Percentiles rank a stretch among this genome's conserved stretches.
These are phyloP conservation scores for Psettodes erumei DNA, from an alignment of 2,113 vertebrate species.

Conservation along the genomic window DNA sequence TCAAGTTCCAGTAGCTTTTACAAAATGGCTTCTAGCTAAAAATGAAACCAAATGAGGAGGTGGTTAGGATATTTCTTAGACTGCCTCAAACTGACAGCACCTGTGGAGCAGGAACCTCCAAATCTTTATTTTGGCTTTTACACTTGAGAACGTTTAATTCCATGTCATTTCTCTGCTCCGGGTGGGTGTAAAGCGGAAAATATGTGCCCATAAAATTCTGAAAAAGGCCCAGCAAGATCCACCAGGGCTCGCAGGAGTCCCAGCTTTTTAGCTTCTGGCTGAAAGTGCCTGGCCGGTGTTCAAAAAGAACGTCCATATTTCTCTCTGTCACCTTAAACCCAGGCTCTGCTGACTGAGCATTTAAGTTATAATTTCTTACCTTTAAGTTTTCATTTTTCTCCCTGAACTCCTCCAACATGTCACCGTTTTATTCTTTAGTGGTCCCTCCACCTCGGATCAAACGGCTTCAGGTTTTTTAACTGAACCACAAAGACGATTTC, in stretches of 20 bases:
- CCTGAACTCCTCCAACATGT: background rate
- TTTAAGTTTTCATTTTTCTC: background rate
- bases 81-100: constrained; percentile 2
- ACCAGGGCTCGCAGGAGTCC: background rate
- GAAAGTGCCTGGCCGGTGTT: background rate
- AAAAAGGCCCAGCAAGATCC: background rate
- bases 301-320: background rate
- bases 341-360: constrained; percentile 11
- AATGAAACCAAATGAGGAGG: background rate
- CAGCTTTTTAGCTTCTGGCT: background rate
- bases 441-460: background rate
- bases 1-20: background rate
- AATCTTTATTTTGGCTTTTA: background rate
- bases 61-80: background rate
- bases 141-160: background rate
- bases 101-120: background rate
- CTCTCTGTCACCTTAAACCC: background rate
- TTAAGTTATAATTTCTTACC: background rate
- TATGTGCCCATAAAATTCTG: background rate
- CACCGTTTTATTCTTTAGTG: background rate
- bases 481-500: too few relatives aligned
- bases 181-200: background rate
- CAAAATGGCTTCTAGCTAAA: constrained; percentile 19
- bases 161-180: background rate
- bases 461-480: background rate